Evolutionary conservation across 2,113 vertebrate genomes (phyloP), one percentile per base, ranked within the genome.

Genomic region (Phyllostomus discolor): DNA sequence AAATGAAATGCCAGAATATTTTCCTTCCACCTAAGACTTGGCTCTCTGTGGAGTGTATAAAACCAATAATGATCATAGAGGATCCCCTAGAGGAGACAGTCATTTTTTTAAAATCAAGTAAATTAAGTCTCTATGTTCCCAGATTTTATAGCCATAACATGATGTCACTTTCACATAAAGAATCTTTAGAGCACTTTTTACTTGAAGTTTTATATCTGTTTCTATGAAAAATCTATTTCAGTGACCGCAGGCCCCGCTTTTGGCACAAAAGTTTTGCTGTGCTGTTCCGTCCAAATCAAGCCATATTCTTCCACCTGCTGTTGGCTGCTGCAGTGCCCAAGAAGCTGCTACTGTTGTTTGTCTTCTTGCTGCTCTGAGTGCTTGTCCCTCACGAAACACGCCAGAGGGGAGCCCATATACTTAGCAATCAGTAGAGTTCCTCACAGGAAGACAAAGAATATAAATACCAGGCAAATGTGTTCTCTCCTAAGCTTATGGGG

Each of bases 281-380:
- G 90, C 84, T 97, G 91, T 95, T 90, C 35, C 57, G 8, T 75
- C 75, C 66, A 94, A 97, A 97, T 95, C 96, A 95, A 95, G 66
- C 33, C 28, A 7, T 8, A 57, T 94, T 85, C 69, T 95, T 54
- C 20, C 54, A 52, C 70, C 76, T 15, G 83, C 70, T 52, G 10
- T 50, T 84, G 66, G 28, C 0, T 2, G 52, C 87, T 48, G 75
- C 24, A 3, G n/a, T 19, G 3, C 66, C 66, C 12, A 5, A 14
- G 46, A 79, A 38, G 14, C 5, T 10, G 28, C 52, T 46, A 1
- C 57, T 52, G 28, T 50, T 38, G 28, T 52, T 69, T 52, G 59
- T n/a, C 2, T 48, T 79, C 80, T 92, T 79, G 67, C 84, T 96
- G 81, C 64, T 64, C 0, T 43, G 50, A 95, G 70, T 73, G 76